Evolutionary conservation across 2,113 vertebrate species (phyloP), one percentile per base, ranked within the genome.

Genomic region (Gobiocypris rarus): DNA sequence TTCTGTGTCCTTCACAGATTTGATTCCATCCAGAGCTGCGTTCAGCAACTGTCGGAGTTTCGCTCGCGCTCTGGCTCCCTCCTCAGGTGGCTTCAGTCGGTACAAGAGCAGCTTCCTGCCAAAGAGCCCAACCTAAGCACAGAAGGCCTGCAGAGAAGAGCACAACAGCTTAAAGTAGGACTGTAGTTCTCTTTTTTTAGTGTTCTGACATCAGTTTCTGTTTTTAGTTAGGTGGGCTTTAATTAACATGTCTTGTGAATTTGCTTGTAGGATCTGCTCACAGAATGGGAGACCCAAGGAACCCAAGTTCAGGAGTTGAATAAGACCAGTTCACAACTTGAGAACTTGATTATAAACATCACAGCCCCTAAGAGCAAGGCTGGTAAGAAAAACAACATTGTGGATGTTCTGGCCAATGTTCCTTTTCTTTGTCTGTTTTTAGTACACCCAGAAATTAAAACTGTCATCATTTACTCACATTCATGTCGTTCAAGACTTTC

Each of bases 21-120:
- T 45, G 89, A 83, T 14, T 87, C 92, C 69, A 86, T 93, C 80
- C 93, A 94, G 90, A 91, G 86, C 79, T 95, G 94, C 19, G 94
- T 93, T 87, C 92, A 93, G 91, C 93, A 92, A 89, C 88, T 95
- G 78, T 86, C 75, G 0, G 86, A 93, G 80, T 96, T 96, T 90
- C 90, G 94, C 0, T 86, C 91, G 15, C 92, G 94, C 83, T 94
- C 94, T 1, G 90, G 92, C 86, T 93, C 94, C 74, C 54, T 97
- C 86, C 93, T 94, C 90, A 95, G 96, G 91, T 99, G 98, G 98
- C 93, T 98, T 61, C 97, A 95, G 91, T 94, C 96, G 48, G 92
- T 90, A 0, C 97, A 98, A 91, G 95, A 96, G 54, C 96, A 92
- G 88, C 90, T 98, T 84, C 95, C 95, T 0, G 31, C 93, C 28